These are phyloP conservation scores for Ahaetulla prasina DNA, from an alignment of 2,113 vertebrate genomes.

Conservation along the genomic window DNA sequence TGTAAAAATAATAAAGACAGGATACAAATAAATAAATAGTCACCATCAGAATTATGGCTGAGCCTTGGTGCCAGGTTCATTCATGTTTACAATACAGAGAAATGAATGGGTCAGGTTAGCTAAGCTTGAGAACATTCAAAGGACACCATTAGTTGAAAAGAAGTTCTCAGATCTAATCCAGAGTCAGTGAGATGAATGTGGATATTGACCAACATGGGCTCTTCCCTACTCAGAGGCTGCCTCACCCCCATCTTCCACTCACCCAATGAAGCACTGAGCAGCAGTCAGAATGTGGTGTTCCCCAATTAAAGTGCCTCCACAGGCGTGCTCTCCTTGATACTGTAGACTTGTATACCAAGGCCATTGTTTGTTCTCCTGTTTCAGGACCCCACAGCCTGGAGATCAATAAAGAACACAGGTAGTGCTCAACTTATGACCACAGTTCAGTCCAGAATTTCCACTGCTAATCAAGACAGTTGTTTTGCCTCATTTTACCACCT, in stretches of 20 bases:
- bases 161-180: background rate
- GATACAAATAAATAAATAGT: background rate
- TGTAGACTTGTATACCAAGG: constrained; percentile 76
- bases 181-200: background rate
- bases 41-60: background rate
- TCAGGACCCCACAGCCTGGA: constrained; percentile 10
- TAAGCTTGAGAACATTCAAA: background rate
- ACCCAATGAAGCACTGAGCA: constrained; percentile 75
- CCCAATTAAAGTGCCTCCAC: constrained; percentile 72
- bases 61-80: background rate
- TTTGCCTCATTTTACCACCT: background rate
- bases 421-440: background rate
- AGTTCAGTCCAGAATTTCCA: background rate
- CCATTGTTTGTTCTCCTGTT: constrained; percentile 55
- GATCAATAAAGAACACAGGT: background rate
- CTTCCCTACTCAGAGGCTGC: no score
- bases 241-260: constrained; percentile 20
- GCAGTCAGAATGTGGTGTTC: constrained; percentile 71
- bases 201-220: no score
- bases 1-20: background rate
- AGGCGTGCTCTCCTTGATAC: constrained; percentile 44
- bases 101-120: background rate
- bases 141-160: background rate
- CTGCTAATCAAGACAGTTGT: background rate
- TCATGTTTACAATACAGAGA: background rate